phyloP scores from a whole-genome alignment of 2,888 invertebrate genomes.

The Agrochola lychnidis region DNA sequence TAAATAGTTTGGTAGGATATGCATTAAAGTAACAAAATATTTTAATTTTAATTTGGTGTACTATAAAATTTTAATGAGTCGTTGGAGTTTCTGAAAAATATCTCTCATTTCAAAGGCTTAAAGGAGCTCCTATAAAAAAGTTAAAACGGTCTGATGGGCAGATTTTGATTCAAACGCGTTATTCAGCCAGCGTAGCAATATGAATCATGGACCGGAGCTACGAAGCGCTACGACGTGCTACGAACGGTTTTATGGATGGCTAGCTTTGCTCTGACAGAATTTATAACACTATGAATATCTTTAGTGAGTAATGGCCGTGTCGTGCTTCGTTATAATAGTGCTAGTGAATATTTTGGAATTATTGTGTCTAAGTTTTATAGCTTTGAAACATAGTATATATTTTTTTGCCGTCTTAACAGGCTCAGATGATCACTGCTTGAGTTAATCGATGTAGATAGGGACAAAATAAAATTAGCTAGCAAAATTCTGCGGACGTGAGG shows the following conservation, averaged over 20 bases:
- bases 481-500: too few relatives aligned
- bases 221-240: constrained; percentile 48
- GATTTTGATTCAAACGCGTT: constrained; percentile 75
- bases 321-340: constrained; percentile 24
- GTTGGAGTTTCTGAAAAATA: constrained; percentile 27
- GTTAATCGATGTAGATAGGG: not conserved
- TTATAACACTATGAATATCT: constrained; percentile 29
- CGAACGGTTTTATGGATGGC: constrained; percentile 56
- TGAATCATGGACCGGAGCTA: constrained; percentile 72
- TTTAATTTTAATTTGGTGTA: not conserved
- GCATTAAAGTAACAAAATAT: too few relatives aligned
- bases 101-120: constrained; percentile 48
- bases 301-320: constrained; percentile 44
- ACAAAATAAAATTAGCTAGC: too few relatives aligned
- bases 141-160: constrained; percentile 72
- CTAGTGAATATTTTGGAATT: constrained; percentile 7
- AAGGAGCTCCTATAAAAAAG: constrained; percentile 55
- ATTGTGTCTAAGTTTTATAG: constrained; percentile 8
- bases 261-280: constrained; percentile 37
- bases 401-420: not conserved
- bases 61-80: not conserved
- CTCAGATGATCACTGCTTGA: not conserved
- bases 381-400: not conserved
- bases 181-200: constrained; percentile 77
- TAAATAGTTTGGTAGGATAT: not conserved